Conservation (phyloP, 1,140 invertebrate genomes). For the Dinothrombium tinctorium region DNA sequence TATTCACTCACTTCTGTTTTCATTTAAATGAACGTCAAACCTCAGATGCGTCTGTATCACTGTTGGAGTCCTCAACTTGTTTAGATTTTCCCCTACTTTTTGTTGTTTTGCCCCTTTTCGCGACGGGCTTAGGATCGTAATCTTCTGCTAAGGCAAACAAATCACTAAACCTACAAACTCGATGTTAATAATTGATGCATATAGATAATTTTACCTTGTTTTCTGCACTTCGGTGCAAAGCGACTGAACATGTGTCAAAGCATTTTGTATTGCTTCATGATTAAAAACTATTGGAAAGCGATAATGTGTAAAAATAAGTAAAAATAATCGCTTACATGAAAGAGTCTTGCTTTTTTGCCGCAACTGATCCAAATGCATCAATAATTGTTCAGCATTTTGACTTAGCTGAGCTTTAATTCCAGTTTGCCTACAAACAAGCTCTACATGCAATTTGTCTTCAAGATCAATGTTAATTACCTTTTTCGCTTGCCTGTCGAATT, state of each 20-base stretch:
- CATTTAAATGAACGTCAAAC: neutral
- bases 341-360: constrained; percentile 22
- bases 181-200: neutral
- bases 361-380: constrained; percentile 74
- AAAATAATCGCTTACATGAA: constrained; percentile 20
- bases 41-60: constrained; percentile 23
- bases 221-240: constrained; percentile 51
- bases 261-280: constrained; percentile 60
- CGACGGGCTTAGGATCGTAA: constrained; percentile 36
- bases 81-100: constrained; percentile 22
- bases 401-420: constrained; percentile 16
- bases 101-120: constrained; percentile 19
- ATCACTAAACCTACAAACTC: constrained; percentile 40
- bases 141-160: constrained; percentile 64
- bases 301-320: constrained; percentile 19
- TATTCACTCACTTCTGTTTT: neutral
- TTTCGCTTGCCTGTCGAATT: constrained; percentile 9
- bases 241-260: constrained; percentile 33
- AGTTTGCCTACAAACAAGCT: neutral
- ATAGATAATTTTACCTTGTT: constrained; percentile 33
- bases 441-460: no score
- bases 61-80: constrained; percentile 21
- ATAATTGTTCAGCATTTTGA: constrained; percentile 48
- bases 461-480: neutral
- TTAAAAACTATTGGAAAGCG: constrained; percentile 22